A percentile compares a stretch with the other conserved stretches of the same genome.
Evolutionary conservation across 92 coral and sea anemone genomes (phyloP).

Genomic region (Epizoanthus illoricatus): DNA sequence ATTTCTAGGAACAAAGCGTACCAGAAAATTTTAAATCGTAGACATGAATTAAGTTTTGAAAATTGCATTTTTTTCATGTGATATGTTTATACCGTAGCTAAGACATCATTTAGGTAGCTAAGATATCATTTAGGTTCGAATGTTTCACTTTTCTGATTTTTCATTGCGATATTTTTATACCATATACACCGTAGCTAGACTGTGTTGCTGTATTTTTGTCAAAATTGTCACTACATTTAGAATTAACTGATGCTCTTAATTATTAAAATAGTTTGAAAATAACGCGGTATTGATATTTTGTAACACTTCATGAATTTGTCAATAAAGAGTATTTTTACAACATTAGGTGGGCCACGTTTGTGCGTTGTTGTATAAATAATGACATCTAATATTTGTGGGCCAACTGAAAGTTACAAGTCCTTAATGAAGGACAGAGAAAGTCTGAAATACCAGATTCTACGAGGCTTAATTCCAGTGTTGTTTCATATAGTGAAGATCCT

Average conservation of each 20-base stretch:
- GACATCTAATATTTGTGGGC: too few species aligned
- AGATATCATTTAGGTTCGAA: too few species aligned
- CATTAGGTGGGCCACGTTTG: neutral
- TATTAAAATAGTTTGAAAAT: neutral
- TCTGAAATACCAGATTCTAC: too few species aligned
- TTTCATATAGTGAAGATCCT: too few species aligned
- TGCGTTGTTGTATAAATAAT: too few species aligned
- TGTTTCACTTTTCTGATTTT: neutral
- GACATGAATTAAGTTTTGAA: neutral
- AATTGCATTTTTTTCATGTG: neutral
- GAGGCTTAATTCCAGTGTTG: too few species aligned
- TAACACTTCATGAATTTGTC: constrained; percentile 17
- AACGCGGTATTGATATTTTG: constrained; percentile 9
- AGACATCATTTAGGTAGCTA: too few species aligned
- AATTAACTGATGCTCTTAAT: neutral
- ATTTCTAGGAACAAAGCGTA: neutral
- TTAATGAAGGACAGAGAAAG: too few species aligned
- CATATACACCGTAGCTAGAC: neutral
- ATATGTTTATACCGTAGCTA: neutral
- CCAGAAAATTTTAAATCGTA: neutral
- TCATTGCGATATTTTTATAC: neutral
- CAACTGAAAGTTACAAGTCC: too few species aligned
- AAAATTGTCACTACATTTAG: neutral
- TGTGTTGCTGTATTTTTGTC: neutral
- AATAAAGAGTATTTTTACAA: constrained; percentile 31